phyloP scores from a whole-genome alignment of 2,888 invertebrate species.

The Lissocephala sabroskyi region DNA sequence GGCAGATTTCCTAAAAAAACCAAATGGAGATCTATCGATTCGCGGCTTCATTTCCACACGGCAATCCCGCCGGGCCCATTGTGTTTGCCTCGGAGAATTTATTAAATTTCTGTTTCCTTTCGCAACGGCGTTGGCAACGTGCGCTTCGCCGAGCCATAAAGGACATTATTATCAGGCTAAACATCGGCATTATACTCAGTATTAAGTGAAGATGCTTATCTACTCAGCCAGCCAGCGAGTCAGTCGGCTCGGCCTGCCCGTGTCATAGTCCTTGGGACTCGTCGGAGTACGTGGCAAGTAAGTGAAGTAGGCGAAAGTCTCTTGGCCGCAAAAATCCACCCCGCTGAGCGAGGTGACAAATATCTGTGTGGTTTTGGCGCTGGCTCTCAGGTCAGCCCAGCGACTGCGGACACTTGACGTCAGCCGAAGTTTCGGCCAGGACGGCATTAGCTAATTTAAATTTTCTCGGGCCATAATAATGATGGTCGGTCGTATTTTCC shows the following conservation, averaged over 20 bases:
- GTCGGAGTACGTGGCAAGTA: slow-evolving; percentile 44
- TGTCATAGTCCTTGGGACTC: not conserved
- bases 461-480: no score
- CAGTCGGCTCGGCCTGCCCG: slow-evolving; percentile 2
- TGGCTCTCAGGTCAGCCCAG: slow-evolving; percentile 22
- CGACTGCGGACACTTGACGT: slow-evolving; percentile 2
- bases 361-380: slow-evolving; percentile 38
- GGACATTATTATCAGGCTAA: slow-evolving; percentile 55
- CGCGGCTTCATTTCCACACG: no score
- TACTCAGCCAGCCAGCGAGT: slow-evolving; percentile 15
- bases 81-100: slow-evolving; percentile 17
- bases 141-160: slow-evolving; percentile 33
- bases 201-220: slow-evolving; percentile 65
- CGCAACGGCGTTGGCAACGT: slow-evolving; percentile 21
- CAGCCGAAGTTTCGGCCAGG: slow-evolving; percentile 6
- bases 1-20: no score
- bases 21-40: no score
- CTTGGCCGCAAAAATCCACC: not conserved
- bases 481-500: slow-evolving; percentile 24
- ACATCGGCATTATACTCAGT: slow-evolving; percentile 58
- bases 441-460: slow-evolving; percentile 57
- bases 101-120: no score
- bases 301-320: slow-evolving; percentile 33
- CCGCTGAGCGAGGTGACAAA: slow-evolving; percentile 28
- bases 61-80: no score